Base-by-base conservation (phyloP, 2,888 invertebrate genomes). In the Stenchaetothrips biformis region DNA sequence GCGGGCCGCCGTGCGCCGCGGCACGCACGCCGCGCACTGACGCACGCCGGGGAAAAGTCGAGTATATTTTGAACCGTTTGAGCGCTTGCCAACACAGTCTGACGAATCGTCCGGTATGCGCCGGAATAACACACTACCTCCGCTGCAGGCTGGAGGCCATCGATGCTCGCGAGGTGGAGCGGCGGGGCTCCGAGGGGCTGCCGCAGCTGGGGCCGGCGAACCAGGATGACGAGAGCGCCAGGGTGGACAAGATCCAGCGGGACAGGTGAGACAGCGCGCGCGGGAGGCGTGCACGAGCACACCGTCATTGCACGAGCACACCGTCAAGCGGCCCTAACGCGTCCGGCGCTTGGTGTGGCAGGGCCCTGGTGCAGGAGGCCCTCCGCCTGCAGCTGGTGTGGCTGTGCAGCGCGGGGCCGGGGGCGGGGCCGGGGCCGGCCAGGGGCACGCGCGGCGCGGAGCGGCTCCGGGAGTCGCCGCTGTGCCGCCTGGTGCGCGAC, bases 291-390 rank as follows among this genome's bases (percentile, higher is more conserved):
- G 37, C 37, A 37, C 37, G 1, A 37, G 37, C 37, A 37, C 37
- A 4, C 37, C 37, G 37, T 37, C 37, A 37, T 4, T 1, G 37
- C 37, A 4, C 37, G 37, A 37, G 37, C 37, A 37, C 4, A 4
- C 37, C 37, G 37, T 37, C 37, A 37, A 4, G 37, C 37, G 37
- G 37, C 37, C 37, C 37, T 37, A 4, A 37, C 37, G 2, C 37
- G n/a, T n/a, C 53, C 53, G 16, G 53, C 53, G 13, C 13, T 25
- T n/a, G 37, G 37, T 37, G 37, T 4, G 1, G 67, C 67, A 74
- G 67, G 67, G 67, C 67, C 21, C 67, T 74, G 67, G 67, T 74
- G 21, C 67, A 74, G 67, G 67, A 74, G 67, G 67, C 67, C 21
- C 67, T 74, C 21, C 67, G 67, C 21, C 25, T 74, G 67, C 67